Evolutionary conservation across 2,113 vertebrate species (phyloP).

Genomic region (Oncorhynchus clarkii): DNA sequence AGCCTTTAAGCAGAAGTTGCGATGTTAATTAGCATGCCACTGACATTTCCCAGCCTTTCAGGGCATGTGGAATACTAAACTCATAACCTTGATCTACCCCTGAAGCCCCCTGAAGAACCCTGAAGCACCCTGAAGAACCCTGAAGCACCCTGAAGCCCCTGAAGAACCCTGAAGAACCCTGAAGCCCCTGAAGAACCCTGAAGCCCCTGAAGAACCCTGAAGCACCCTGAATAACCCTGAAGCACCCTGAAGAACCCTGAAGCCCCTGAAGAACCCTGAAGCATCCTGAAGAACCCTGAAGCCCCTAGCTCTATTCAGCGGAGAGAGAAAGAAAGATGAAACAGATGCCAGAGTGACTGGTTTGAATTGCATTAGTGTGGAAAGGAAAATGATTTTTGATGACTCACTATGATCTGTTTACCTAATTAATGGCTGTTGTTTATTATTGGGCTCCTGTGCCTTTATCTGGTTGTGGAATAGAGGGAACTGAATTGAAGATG

Average conservation of each 20-base stretch:
- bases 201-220: not conserved
- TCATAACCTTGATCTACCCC: conserved; percentile 31
- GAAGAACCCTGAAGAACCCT: no score
- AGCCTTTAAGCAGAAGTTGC: conserved; percentile 17
- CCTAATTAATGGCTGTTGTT: conserved; percentile 29
- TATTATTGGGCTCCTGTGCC: conserved; percentile 25
- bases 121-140: no score
- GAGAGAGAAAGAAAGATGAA: conserved; percentile 23
- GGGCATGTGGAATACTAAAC: conserved; percentile 40
- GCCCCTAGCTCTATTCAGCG: not conserved
- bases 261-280: no score
- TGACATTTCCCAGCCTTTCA: conserved; percentile 34
- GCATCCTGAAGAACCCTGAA: not conserved
- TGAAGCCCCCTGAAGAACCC: not conserved
- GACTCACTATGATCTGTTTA: conserved; percentile 34
- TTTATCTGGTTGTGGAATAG: conserved; percentile 10
- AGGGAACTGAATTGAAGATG: conserved; percentile 21
- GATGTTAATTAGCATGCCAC: conserved; percentile 45
- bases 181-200: not conserved
- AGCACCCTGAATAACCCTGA: no score
- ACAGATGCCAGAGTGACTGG: not conserved
- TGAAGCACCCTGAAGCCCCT: no score
- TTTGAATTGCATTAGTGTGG: conserved; percentile 28
- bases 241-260: no score
- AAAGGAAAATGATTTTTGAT: conserved; percentile 20